Conservation (phyloP, 30 jellyfish, hydroid and myxozoan species). For the Hydractinia echinata region DNA sequence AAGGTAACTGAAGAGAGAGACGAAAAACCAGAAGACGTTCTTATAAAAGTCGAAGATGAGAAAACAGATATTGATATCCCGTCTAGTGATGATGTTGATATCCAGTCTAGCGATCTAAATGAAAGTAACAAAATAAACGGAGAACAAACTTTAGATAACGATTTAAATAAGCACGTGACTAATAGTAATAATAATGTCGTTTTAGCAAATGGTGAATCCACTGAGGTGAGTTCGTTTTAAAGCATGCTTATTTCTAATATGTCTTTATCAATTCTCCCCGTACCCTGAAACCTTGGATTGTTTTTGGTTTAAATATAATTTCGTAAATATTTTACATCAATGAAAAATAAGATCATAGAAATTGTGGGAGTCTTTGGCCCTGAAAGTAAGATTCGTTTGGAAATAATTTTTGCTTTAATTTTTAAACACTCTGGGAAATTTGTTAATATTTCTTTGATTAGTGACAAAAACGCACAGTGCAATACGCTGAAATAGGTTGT, state of each 20-base stretch:
- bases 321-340: no score
- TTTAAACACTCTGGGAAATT: no score
- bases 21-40: no score
- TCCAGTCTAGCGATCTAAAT: neutral
- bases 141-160: no score
- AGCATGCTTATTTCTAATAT: neutral
- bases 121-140: no score
- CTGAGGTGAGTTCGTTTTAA: conserved; percentile 1
- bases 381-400: no score
- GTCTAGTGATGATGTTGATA: neutral
- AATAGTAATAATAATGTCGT: neutral
- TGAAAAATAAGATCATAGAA: no score
- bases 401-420: no score
- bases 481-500: neutral
- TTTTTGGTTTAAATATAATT: no score
- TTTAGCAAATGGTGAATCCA: conserved; percentile 2
- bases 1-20: neutral
- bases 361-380: no score
- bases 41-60: neutral
- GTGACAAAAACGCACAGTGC: no score
- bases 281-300: neutral
- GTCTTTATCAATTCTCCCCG: neutral
- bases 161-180: neutral
- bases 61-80: neutral
- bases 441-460: no score